Conservation (phyloP, 2,797 vertebrate genomes). For the Xiphorhynchus erythropygius region DNA sequence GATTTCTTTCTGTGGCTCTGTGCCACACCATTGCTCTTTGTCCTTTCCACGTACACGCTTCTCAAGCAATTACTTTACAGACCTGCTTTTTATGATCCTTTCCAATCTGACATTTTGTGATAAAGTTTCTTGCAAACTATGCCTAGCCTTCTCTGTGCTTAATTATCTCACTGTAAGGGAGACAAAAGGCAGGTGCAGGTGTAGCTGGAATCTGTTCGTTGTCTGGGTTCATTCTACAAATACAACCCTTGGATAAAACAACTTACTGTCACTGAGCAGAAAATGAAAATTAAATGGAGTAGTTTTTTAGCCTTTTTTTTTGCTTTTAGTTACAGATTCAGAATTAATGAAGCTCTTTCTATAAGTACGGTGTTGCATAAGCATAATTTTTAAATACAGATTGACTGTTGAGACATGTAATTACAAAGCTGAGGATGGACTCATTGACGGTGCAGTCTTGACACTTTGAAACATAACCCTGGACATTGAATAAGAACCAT, state of each 20-base stretch:
- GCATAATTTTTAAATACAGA: not conserved
- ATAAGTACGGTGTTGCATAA: not conserved
- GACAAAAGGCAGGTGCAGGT: not conserved
- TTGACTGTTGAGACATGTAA: not conserved
- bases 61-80: not conserved
- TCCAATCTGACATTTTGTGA: not conserved
- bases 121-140: not conserved
- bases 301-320: not conserved
- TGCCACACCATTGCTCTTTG: not conserved
- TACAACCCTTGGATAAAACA: not conserved
- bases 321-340: not conserved
- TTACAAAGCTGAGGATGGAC: not conserved
- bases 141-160: not conserved
- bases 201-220: not conserved
- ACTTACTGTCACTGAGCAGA: not conserved
- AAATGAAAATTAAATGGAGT: not conserved
- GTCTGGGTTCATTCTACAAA: not conserved
- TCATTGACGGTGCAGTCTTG: rapidly evolving
- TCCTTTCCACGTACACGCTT: not conserved
- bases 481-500: not conserved
- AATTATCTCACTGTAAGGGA: not conserved
- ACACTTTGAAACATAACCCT: not conserved
- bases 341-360: not conserved
- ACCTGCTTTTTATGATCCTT: not conserved
- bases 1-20: not conserved